phyloP scores from a whole-genome alignment of 2,797 vertebrate genomes.

The Lophius americanus region DNA sequence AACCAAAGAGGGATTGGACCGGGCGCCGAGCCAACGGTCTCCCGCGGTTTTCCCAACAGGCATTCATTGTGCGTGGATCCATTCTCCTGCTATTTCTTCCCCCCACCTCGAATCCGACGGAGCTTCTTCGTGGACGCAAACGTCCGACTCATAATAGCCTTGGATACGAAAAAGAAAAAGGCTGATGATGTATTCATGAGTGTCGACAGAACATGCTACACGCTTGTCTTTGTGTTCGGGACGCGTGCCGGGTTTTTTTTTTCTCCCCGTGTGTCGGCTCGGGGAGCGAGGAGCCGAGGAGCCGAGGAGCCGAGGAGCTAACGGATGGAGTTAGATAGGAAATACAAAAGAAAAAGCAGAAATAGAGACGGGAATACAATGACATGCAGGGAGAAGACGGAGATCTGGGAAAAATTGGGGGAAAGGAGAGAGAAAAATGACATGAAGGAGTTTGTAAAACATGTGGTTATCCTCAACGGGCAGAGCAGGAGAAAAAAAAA shows the following conservation, averaged over 20 bases:
- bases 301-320: conserved; percentile 7
- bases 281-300: conserved; percentile 39
- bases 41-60: conserved; percentile 65
- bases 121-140: conserved; percentile 36
- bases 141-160: conserved; percentile 41
- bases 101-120: conserved; percentile 45
- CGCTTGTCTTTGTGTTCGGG: conserved; percentile 47
- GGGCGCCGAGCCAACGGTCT: conserved; percentile 65
- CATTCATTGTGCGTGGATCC: conserved; percentile 62
- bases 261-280: conserved; percentile 20
- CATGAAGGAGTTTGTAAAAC: no score
- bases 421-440: no score
- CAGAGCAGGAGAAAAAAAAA: no score
- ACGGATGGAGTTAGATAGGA: conserved; percentile 21
- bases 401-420: no score
- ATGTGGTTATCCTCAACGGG: no score
- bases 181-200: conserved; percentile 44
- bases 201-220: conserved; percentile 19
- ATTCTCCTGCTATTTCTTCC: conserved; percentile 42
- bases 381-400: conserved; percentile 7
- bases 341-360: conserved; percentile 54
- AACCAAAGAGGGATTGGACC: conserved; percentile 43
- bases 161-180: conserved; percentile 34
- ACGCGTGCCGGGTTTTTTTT: conserved; percentile 39
- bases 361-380: conserved; percentile 59